A percentile compares a stretch with the other conserved stretches of the same genome.
Conservation (phyloP, 2,888 invertebrate genomes). For the Hirtodrosophila alboralis region DNA sequence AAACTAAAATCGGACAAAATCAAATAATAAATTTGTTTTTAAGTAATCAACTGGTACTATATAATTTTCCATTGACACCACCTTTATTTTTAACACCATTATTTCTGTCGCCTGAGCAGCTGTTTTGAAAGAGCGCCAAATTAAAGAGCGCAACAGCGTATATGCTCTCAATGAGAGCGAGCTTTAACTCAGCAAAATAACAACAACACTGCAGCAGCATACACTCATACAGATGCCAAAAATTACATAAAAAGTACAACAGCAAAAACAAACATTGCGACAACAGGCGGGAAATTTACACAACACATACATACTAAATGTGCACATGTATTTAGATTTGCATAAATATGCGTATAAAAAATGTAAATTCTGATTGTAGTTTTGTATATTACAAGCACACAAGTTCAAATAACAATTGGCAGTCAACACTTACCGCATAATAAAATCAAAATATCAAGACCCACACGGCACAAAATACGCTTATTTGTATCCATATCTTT, state of each 20-base stretch:
- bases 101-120: constrained; percentile 12
- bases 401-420: constrained; percentile 6
- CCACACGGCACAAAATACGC: constrained; percentile 87
- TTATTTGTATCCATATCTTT: constrained; percentile 82
- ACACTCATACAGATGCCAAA: constrained; percentile 16
- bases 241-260: constrained; percentile 37
- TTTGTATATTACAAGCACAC: constrained; percentile 12
- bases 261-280: constrained; percentile 41
- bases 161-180: constrained; percentile 10
- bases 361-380: constrained; percentile 19
- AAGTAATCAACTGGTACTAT: no score
- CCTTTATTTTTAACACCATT: no score
- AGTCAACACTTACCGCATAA: constrained; percentile 88
- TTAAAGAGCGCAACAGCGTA: constrained; percentile 14
- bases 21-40: no score
- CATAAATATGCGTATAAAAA: constrained; percentile 1
- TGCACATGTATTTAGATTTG: not conserved
- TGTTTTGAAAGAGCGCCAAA: constrained; percentile 13
- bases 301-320: not conserved
- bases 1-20: no score
- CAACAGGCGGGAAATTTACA: constrained; percentile 17
- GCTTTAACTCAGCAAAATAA: constrained; percentile 28
- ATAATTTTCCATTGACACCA: no score
- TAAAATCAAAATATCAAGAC: constrained; percentile 88
- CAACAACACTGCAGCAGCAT: constrained; percentile 13